These are phyloP conservation scores for Corynorhinus townsendii DNA, from an alignment of 2,113 vertebrate species.

Conservation along the genomic window DNA sequence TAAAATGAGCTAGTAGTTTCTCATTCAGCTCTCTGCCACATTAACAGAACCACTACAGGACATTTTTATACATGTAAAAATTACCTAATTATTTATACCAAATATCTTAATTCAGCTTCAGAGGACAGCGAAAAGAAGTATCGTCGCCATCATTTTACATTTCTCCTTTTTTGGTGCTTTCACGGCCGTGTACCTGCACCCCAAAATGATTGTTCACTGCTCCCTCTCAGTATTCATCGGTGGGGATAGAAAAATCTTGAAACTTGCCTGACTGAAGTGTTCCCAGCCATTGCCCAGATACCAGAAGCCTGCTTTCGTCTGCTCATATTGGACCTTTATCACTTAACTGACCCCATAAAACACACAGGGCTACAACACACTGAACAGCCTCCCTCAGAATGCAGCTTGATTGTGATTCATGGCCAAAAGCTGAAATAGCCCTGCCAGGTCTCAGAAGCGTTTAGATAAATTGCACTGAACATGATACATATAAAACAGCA, in stretches of 20 bases:
- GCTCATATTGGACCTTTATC: background rate
- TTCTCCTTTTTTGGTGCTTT: background rate
- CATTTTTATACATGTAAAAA: background rate
- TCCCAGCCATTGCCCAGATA: background rate
- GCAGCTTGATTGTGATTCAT: conserved; percentile 23
- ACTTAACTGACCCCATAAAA: conserved; percentile 41
- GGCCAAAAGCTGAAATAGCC: conserved; percentile 23
- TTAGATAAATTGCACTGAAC: conserved; percentile 44
- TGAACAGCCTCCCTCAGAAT: background rate
- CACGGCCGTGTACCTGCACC: background rate
- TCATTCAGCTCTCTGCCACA: conserved; percentile 24
- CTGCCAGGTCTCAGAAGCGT: conserved; percentile 34
- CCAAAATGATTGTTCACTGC: background rate
- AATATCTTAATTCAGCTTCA: background rate
- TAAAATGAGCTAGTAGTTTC: conserved; percentile 28
- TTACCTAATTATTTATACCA: background rate
- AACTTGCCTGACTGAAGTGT: background rate
- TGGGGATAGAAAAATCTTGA: background rate
- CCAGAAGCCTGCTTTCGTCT: conserved; percentile 2
- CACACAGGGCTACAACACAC: background rate
- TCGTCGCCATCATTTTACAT: background rate
- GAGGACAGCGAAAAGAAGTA: background rate
- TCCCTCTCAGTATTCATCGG: background rate
- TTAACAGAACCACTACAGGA: background rate
- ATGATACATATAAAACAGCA: conserved; percentile 57